Evolutionary conservation across 2,888 invertebrate species (phyloP), one percentile per base, ranked within the genome.

Genomic region (Saturnia japonica): DNA sequence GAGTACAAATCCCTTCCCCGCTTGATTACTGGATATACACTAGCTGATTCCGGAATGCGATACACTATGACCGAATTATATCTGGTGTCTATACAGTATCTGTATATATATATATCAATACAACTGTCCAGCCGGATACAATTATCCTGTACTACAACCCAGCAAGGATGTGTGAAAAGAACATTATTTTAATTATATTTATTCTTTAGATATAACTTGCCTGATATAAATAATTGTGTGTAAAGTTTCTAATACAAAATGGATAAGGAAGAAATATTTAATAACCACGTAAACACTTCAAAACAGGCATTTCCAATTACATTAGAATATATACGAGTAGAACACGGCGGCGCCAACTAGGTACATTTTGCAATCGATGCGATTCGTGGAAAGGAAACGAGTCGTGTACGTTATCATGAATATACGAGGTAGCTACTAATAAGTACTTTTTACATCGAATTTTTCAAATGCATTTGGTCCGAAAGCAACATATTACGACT

Each of bases 351-450:
- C 57, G 60, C 72, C 54, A 66, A 72, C 54, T 72, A 72, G 3
- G 34, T 34, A 34, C 71, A 72, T 74, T 75, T 74, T 72, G 71
- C 69, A 70, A 74, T 14, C 67, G 70, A 70, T 75, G 71, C 72
- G 73, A 75, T 80, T 77, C 71, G 71, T 68, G 72, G 72, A 73
- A 74, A 77, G 80, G 80, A 82, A 81, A 81, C 80, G 79, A 77
- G 76, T 76, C 75, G 72, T 75, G 76, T 77, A 76, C 74, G 51
- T 67, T 72, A 78, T 78, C 74, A 77, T 72, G 78, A 73, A 68
- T 70, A 45, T 28, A 0, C 28, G 25, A 69, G 64, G 14, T 45
- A 62, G 45, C 68, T n/a, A 22, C 9, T n/a, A 9, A 54, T 12
- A 60, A 67, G 69, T 69, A 60, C 25, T 28, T 28, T 28, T 60